Conservation (phyloP, 2,888 invertebrate species). For the Eulithis testata region DNA sequence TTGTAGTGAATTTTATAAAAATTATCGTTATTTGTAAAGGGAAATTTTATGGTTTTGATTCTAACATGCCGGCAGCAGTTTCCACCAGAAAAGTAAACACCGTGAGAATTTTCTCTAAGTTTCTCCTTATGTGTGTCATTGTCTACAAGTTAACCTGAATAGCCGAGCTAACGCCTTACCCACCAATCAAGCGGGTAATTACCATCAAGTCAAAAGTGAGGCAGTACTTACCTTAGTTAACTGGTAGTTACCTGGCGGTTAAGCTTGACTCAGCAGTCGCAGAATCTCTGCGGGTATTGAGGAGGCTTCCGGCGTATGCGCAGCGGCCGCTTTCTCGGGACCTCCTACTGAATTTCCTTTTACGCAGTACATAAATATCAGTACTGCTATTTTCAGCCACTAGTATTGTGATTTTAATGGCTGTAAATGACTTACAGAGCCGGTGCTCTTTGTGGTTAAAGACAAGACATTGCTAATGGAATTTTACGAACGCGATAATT, state of each 20-base stretch:
- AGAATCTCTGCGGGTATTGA: conserved; percentile 54
- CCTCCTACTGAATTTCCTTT: conserved; percentile 54
- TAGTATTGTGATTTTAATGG: conserved; percentile 15
- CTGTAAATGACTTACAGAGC: conserved; percentile 10
- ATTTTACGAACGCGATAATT: conserved; percentile 3
- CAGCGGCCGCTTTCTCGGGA: conserved; percentile 53
- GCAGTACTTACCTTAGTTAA: conserved; percentile 54
- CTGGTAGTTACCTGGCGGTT: conserved; percentile 48
- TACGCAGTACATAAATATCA: conserved; percentile 40
- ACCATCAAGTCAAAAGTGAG: conserved; percentile 62
- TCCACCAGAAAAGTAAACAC: conserved; percentile 9
- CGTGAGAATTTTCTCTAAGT: conserved; percentile 33
- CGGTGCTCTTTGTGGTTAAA: conserved; percentile 12
- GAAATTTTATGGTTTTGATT: conserved; percentile 6
- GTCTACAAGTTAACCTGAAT: conserved; percentile 52
- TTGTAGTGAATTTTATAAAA: not conserved
- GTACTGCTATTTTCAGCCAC: conserved; percentile 19
- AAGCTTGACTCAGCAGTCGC: conserved; percentile 44
- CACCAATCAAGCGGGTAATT: conserved; percentile 59
- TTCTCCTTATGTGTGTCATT: conserved; percentile 41
- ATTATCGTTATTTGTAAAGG: not conserved
- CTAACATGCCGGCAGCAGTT: not conserved
- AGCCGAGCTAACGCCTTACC: conserved; percentile 52
- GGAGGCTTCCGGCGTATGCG: conserved; percentile 57
- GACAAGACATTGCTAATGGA: conserved; percentile 9